Evolutionary conservation across 2,888 invertebrate species (phyloP).

Genomic region (Agrenia bidenticulata): DNA sequence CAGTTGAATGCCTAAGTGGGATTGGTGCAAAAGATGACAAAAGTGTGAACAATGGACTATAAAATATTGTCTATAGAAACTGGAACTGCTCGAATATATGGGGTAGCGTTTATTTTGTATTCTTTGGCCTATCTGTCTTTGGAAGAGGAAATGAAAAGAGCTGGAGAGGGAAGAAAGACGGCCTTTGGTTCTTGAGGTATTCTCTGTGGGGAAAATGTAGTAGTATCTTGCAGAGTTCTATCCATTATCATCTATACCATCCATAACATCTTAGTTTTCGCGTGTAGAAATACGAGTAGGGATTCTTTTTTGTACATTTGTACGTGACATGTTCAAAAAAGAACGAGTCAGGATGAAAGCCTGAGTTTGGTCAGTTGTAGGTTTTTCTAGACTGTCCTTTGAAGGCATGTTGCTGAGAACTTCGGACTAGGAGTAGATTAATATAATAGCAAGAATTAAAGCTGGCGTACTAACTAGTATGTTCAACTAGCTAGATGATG

Average conservation of each 20-base stretch:
- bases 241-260: slow-evolving; percentile 7
- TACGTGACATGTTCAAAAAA: slow-evolving; percentile 3
- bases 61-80: slow-evolving; percentile 25
- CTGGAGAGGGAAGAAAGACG: neutral
- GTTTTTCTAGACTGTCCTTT: no score
- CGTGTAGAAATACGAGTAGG: neutral
- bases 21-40: slow-evolving; percentile 11
- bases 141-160: neutral
- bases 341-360: neutral
- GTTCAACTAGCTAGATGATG: no score
- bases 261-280: slow-evolving; percentile 2
- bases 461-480: no score
- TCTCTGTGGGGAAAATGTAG: slow-evolving; percentile 1
- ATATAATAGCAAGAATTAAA: no score
- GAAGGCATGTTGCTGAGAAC: no score
- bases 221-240: slow-evolving; percentile 1
- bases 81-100: neutral
- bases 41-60: slow-evolving; percentile 39
- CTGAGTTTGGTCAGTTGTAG: no score
- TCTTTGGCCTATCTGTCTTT: neutral
- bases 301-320: neutral
- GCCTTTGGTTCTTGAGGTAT: neutral
- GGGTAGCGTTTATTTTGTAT: neutral
- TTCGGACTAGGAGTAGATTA: no score
- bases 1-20: slow-evolving; percentile 19